Evolutionary conservation across 2,888 invertebrate genomes (phyloP).

Genomic region (Cosmorhoe ocellata): DNA sequence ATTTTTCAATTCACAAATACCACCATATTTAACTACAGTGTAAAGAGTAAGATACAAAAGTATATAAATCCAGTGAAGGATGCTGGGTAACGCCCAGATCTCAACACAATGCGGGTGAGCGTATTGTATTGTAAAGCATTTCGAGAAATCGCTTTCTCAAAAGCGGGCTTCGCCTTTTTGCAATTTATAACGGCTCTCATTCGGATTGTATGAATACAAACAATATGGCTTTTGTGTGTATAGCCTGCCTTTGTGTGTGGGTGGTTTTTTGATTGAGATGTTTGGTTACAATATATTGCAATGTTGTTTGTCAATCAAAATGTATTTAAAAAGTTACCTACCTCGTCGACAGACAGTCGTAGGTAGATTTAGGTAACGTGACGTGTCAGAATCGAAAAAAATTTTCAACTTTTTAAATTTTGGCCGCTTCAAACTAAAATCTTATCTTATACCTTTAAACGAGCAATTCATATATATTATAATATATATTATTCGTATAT

Average conservation of each 20-base stretch:
- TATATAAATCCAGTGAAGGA: constrained; percentile 61
- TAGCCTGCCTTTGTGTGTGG: constrained; percentile 25
- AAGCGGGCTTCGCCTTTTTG: constrained; percentile 71
- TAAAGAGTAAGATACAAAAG: constrained; percentile 34
- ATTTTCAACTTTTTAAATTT: no score
- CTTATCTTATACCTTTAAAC: no score
- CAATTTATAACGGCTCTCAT: constrained; percentile 74
- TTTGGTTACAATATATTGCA: constrained; percentile 29
- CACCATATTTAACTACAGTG: constrained; percentile 16
- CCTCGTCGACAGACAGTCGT: no score
- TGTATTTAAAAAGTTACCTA: no score
- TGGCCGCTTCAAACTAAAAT: no score
- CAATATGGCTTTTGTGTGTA: constrained; percentile 48
- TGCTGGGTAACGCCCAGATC: constrained; percentile 61
- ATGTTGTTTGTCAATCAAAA: background rate
- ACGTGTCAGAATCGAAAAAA: no score
- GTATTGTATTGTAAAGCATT: constrained; percentile 76
- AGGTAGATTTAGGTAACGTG: no score
- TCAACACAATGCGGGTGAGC: constrained; percentile 63
- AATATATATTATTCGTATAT: no score
- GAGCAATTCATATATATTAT: no score
- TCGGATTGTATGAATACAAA: constrained; percentile 70
- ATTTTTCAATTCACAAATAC: no score
- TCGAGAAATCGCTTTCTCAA: constrained; percentile 74
- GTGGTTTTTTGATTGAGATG: constrained; percentile 44